A percentile compares a stretch with the other conserved stretches of the same genome.
These are phyloP conservation scores for Crenuchus spilurus DNA, from an alignment of 2,797 vertebrate genomes.

Conservation along the genomic window DNA sequence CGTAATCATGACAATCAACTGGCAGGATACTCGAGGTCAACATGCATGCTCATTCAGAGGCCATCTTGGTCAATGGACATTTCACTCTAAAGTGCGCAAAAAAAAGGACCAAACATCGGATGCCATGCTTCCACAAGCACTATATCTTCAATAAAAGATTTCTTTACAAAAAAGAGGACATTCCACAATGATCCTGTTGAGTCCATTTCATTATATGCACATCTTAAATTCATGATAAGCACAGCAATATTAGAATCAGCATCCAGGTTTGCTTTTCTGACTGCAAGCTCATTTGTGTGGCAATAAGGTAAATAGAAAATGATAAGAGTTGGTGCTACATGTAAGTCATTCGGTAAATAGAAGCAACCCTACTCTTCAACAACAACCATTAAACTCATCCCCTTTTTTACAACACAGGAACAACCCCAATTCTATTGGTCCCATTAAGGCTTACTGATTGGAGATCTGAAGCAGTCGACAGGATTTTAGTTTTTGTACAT, in stretches of 20 bases:
- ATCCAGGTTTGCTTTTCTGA: conserved; percentile 3
- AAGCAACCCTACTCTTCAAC: conserved; percentile 58
- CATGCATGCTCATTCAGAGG: conserved; percentile 18
- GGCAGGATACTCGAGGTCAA: conserved; percentile 5
- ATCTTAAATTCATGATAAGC: neutral
- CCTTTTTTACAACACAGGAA: conserved; percentile 55
- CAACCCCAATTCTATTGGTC: conserved; percentile 74
- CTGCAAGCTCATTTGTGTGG: conserved; percentile 60
- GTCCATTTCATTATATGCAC: conserved; percentile 3
- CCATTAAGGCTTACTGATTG: conserved; percentile 79
- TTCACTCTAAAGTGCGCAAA: conserved; percentile 20
- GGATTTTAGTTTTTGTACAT: conserved; percentile 62
- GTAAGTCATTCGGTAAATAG: conserved; percentile 58
- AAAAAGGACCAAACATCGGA: neutral
- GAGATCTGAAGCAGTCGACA: conserved; percentile 62
- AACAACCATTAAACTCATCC: conserved; percentile 43
- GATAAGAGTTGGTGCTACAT: conserved; percentile 72
- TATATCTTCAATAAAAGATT: neutral
- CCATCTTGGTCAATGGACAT: conserved; percentile 18
- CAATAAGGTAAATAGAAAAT: conserved; percentile 60
- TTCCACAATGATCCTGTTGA: neutral
- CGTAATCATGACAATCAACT: conserved; percentile 23
- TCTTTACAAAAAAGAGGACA: neutral
- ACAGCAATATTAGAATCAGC: neutral
- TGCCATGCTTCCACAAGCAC: conserved; percentile 3